phyloP scores from a whole-genome alignment of 2,888 invertebrate genomes.

The Scaptomyza caliginosa region DNA sequence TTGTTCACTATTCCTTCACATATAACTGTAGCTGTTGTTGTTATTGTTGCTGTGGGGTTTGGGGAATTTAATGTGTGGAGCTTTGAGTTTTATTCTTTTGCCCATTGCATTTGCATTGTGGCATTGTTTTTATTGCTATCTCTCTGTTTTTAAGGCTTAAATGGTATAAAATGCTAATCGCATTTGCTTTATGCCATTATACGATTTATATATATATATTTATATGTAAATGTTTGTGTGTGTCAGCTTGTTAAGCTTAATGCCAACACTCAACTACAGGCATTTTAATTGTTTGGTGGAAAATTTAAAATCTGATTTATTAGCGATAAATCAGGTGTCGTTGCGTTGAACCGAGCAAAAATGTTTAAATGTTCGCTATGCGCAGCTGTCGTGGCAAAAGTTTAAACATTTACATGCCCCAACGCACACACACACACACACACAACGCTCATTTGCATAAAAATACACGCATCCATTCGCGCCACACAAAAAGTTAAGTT shows the following conservation, averaged over 20 bases:
- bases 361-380: slow-evolving; percentile 19
- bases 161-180: slow-evolving; percentile 74
- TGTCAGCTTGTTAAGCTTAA: slow-evolving; percentile 14
- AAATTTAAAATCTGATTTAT: slow-evolving; percentile 64
- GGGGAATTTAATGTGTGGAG: background rate
- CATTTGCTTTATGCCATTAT: slow-evolving; percentile 61
- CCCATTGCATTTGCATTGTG: slow-evolving; percentile 19
- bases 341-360: slow-evolving; percentile 24
- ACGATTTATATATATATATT: slow-evolving; percentile 7
- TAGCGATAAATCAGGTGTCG: slow-evolving; percentile 61
- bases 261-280: slow-evolving; percentile 31
- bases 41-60: background rate
- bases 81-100: slow-evolving; percentile 11
- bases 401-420: slow-evolving; percentile 50
- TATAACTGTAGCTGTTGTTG: slow-evolving; percentile 20
- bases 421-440: slow-evolving; percentile 1
- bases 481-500: slow-evolving; percentile 54
- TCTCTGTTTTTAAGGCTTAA: slow-evolving; percentile 55
- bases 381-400: slow-evolving; percentile 38
- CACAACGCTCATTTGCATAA: slow-evolving; percentile 57
- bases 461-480: slow-evolving; percentile 21
- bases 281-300: slow-evolving; percentile 55
- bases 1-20: background rate
- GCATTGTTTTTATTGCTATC: slow-evolving; percentile 41
- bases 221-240: slow-evolving; percentile 4